These are phyloP conservation scores for Eremobia ochroleuca DNA, from an alignment of 2,888 invertebrate genomes.

Conservation along the genomic window DNA sequence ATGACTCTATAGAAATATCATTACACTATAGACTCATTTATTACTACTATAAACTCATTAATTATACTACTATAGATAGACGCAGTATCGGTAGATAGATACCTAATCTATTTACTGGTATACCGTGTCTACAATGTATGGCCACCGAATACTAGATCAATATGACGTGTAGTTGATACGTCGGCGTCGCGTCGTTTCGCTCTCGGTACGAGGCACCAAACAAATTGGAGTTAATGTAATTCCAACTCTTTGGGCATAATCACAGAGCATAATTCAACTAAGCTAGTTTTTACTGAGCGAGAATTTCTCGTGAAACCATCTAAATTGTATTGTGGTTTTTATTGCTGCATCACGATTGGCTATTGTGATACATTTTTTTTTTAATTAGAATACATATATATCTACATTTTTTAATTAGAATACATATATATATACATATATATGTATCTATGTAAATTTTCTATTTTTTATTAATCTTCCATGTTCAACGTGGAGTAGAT, in stretches of 20 bases:
- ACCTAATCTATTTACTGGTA: neutral
- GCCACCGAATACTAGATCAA: slow-evolving; percentile 20
- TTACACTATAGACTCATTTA: too few relatives aligned
- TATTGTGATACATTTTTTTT: neutral
- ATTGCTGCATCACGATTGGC: neutral
- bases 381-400: too few relatives aligned
- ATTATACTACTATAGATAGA: too few relatives aligned
- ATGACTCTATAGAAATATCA: too few relatives aligned
- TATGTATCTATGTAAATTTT: neutral
- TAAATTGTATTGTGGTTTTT: neutral
- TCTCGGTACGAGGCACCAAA: slow-evolving; percentile 18
- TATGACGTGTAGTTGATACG: neutral
- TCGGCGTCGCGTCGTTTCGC: neutral
- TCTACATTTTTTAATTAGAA: too few relatives aligned
- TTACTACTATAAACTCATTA: too few relatives aligned
- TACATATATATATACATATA: too few relatives aligned
- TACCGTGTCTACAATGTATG: slow-evolving; percentile 8
- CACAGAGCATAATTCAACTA: neutral
- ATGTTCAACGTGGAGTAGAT: neutral
- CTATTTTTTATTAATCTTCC: neutral
- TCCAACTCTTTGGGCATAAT: slow-evolving; percentile 6
- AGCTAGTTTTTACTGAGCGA: slow-evolving; percentile 1
- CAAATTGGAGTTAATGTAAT: slow-evolving; percentile 22
- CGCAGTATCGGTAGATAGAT: neutral
- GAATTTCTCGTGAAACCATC: slow-evolving; percentile 10